Conservation (phyloP, 2,113 vertebrate species). For the Lota lota region DNA sequence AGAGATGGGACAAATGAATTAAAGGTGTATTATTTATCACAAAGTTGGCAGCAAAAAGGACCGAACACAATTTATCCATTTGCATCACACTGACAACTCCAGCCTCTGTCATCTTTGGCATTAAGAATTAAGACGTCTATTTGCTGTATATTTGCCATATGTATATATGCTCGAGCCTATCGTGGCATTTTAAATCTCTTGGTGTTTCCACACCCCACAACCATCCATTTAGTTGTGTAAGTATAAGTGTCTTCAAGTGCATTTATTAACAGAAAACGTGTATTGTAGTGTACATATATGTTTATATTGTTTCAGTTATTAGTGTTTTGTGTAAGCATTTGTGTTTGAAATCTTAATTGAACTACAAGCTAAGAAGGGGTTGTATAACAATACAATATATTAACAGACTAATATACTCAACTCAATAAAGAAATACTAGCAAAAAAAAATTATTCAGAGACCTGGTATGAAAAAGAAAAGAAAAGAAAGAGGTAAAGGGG, state of each 20-base stretch:
- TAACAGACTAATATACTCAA: too few species aligned
- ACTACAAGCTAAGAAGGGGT: neutral
- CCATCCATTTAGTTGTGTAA: conserved; percentile 19
- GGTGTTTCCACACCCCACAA: conserved; percentile 24
- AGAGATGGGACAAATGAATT: too few species aligned
- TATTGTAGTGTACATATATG: neutral
- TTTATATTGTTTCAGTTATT: neutral
- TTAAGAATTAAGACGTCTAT: conserved; percentile 56
- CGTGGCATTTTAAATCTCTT: conserved; percentile 21
- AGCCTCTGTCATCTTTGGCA: conserved; percentile 49
- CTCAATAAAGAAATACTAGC: too few species aligned
- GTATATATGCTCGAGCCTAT: too few species aligned
- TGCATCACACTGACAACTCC: conserved; percentile 59
- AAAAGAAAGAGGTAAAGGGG: neutral
- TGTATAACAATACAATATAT: neutral
- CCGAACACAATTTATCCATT: conserved; percentile 74
- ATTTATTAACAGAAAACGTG: neutral
- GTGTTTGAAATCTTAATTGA: neutral
- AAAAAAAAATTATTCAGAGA: too few species aligned
- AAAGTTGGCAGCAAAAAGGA: conserved; percentile 45
- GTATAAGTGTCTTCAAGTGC: conserved; percentile 2
- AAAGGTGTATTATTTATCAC: conserved; percentile 72
- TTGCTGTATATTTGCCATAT: conserved; percentile 9
- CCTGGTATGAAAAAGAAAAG: too few species aligned
- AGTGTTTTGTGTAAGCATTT: neutral